Evolutionary conservation across 2,113 vertebrate genomes (phyloP).

Genomic region (Oreochromis tanganicae): DNA sequence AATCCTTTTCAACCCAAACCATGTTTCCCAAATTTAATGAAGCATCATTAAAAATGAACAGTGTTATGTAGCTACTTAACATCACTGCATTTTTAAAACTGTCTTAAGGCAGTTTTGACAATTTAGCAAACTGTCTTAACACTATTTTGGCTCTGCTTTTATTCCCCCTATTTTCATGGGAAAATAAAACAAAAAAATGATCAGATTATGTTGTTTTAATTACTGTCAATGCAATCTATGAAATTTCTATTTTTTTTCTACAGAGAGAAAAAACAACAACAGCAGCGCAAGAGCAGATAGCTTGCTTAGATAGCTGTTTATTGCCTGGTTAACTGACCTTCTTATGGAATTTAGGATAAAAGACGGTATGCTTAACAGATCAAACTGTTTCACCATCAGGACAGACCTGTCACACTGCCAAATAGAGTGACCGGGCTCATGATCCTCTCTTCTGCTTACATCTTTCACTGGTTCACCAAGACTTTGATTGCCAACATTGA

Average conservation of each 20-base stretch:
- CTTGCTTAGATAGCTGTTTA: background rate
- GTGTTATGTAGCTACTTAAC: background rate
- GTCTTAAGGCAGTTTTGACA: background rate
- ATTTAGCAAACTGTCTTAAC: background rate
- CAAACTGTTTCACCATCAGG: constrained; percentile 28
- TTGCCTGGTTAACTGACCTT: background rate
- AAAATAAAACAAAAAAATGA: background rate
- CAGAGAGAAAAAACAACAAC: background rate
- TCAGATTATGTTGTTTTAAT: background rate
- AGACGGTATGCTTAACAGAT: background rate
- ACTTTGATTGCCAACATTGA: constrained; percentile 59
- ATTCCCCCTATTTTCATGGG: background rate
- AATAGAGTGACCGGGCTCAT: constrained; percentile 36
- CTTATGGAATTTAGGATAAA: background rate
- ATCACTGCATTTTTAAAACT: background rate
- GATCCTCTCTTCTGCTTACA: constrained; percentile 33
- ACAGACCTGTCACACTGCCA: constrained; percentile 37
- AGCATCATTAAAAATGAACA: background rate
- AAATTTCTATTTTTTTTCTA: background rate
- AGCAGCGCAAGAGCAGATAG: background rate
- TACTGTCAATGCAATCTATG: background rate
- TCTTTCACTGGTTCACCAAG: constrained; percentile 48
- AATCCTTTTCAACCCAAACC: background rate
- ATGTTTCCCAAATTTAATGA: background rate
- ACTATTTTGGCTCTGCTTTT: background rate